A percentile compares a stretch with the other conserved stretches of the same genome.
These are phyloP conservation scores for Drosophila anceps DNA, from an alignment of 2,888 invertebrate species.

Conservation along the genomic window DNA sequence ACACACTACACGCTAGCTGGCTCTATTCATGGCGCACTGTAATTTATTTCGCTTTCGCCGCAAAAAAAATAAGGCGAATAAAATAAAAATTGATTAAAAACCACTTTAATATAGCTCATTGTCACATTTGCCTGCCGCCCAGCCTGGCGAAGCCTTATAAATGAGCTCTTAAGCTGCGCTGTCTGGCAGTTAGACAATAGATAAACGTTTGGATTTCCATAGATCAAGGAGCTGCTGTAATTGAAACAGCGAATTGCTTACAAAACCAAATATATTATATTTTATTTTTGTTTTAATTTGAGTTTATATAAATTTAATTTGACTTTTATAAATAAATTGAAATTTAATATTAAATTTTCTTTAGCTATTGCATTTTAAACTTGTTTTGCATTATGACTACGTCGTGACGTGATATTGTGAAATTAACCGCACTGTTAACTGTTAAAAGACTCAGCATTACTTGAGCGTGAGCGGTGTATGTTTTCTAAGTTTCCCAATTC, in stretches of 20 bases:
- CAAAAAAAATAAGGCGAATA: conserved; percentile 22
- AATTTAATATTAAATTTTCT: too few species aligned
- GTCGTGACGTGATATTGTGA: too few species aligned
- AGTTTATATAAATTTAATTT: too few species aligned
- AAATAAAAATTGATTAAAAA: conserved; percentile 72
- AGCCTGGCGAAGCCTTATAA: conserved; percentile 35
- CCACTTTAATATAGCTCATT: conserved; percentile 71
- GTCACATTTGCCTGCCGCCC: conserved; percentile 50
- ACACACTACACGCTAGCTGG: neutral
- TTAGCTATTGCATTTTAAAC: too few species aligned
- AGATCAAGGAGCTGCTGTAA: neutral
- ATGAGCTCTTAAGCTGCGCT: conserved; percentile 24
- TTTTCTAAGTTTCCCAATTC: too few species aligned
- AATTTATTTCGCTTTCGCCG: conserved; percentile 63
- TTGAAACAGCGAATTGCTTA: neutral
- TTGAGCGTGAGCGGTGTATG: too few species aligned
- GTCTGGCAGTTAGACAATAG: conserved; percentile 17
- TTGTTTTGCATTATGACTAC: too few species aligned
- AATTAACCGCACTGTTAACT: too few species aligned
- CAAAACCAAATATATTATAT: neutral
- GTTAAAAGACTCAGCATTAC: too few species aligned
- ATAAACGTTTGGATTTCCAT: neutral
- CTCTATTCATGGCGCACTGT: conserved; percentile 51
- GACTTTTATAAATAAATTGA: too few species aligned
- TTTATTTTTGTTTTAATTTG: neutral